Evolutionary conservation across 2,113 vertebrate genomes (phyloP), one percentile per base, ranked within the genome.

Genomic region (Microtus ochrogaster): DNA sequence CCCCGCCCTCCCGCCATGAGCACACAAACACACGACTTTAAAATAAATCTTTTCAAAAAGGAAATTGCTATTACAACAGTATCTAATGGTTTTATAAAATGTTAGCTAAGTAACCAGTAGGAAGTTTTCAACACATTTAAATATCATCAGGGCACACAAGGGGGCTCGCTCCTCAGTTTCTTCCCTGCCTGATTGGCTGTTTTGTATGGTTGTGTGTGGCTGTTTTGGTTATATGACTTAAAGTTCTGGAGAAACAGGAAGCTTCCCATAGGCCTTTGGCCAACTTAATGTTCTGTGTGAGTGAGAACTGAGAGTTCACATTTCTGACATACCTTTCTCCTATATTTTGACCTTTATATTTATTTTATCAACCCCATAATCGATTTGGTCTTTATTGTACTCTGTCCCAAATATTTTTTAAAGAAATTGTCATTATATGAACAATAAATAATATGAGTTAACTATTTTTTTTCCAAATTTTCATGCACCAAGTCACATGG

Each of bases 151-250:
- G 8, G 11, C 0, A 14, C 24, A 26, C 12, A 7, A n/a, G 14
- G 24, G 30, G 11, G 5, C 58, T 52, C 1, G 4, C n/a, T 28
- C 21, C 3, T 3, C 3, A 4, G 22, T 19, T 28, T 28, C 66
- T n/a, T 58, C 16, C 36, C 28, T 1, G 26, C 7, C 8, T 5
- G 63, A 7, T 2, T 0, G 41, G 5, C 14, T 52, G 11, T 44
- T 44, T 12, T n/a, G 65, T 39, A 4, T 22, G 52, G 16, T 4
- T 16, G 24, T 39, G 17, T 30, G 14, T 21, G 28, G 58, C 41
- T 55, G 2, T 0, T 76, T 79, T 36, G 3, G 19, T 68, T 49
- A 49, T 12, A 22, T 22, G 84, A 49, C 63, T 89, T n/a, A n/a
- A 65, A 6, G n/a, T 55, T 39, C 16, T 44, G 7, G 30, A 58